phyloP scores from a whole-genome alignment of 2,888 invertebrate genomes.

The Lasioglossum oenotherae region DNA sequence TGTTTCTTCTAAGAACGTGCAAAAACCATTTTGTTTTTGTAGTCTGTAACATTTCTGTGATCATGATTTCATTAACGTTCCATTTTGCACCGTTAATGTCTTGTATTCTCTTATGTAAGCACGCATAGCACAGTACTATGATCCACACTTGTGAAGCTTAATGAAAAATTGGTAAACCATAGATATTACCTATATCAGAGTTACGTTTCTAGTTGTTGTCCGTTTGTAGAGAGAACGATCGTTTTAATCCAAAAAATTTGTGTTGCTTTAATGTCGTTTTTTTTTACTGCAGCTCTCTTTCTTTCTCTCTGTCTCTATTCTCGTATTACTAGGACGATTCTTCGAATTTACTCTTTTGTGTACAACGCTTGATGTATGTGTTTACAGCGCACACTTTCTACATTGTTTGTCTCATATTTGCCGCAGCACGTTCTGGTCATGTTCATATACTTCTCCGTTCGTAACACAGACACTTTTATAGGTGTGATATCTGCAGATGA shows the following conservation, averaged over 20 bases:
- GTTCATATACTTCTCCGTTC: slow-evolving; percentile 19
- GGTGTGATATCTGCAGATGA: slow-evolving; percentile 82
- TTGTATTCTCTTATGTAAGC: background rate
- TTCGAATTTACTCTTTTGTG: background rate
- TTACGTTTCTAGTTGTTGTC: background rate
- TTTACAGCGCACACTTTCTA: slow-evolving; percentile 59
- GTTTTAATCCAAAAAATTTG: slow-evolving; percentile 12
- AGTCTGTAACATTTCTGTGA: slow-evolving; percentile 3
- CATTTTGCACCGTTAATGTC: slow-evolving; percentile 3
- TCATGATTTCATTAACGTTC: slow-evolving; percentile 1
- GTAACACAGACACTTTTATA: slow-evolving; percentile 64
- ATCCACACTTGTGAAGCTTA: slow-evolving; percentile 12
- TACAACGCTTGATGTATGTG: slow-evolving; percentile 50
- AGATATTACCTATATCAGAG: background rate
- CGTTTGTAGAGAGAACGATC: background rate
- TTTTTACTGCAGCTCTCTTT: background rate
- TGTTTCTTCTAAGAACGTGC: background rate
- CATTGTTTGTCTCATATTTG: slow-evolving; percentile 38
- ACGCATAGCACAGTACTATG: background rate
- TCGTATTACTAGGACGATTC: slow-evolving; percentile 11
- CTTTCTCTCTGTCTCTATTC: background rate
- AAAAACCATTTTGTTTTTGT: background rate
- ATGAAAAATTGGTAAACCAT: background rate
- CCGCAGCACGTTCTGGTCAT: slow-evolving; percentile 46
- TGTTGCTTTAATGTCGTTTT: background rate